A percentile compares a stretch with the other conserved stretches of the same genome.
These are phyloP conservation scores for Nannoperca australis DNA, from an alignment of 2,797 vertebrate genomes.

Conservation along the genomic window DNA sequence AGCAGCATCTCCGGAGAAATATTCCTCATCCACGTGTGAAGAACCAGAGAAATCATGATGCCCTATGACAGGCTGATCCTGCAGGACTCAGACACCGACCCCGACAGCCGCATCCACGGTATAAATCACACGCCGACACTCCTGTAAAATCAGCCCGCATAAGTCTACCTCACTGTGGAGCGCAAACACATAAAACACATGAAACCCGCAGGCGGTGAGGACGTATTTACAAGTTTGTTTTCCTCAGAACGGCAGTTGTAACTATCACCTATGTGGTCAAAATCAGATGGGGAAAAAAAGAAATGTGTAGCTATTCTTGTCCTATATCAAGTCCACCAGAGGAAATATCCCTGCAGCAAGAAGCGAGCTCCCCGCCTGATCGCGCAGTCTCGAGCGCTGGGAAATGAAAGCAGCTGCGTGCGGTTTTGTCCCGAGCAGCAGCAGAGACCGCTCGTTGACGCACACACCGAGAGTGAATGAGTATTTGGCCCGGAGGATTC, in stretches of 20 bases:
- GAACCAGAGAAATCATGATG: constrained; percentile 65
- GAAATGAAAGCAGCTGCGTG: constrained; percentile 68
- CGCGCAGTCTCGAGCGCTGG: constrained; percentile 48
- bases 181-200: constrained; percentile 80
- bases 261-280: constrained; percentile 1
- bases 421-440: constrained; percentile 62
- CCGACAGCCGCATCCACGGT: too few species aligned
- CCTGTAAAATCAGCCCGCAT: constrained; percentile 8
- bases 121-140: constrained; percentile 38
- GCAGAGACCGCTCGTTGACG: constrained; percentile 54
- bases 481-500: constrained; percentile 42
- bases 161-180: constrained; percentile 80
- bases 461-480: constrained; percentile 54
- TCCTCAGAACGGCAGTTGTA: background rate
- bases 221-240: constrained; percentile 50
- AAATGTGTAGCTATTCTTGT: background rate
- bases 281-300: background rate
- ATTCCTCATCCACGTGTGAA: constrained; percentile 76
- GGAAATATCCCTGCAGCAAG: constrained; percentile 47
- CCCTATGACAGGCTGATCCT: constrained; percentile 73
- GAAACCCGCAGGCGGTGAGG: constrained; percentile 26
- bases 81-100: constrained; percentile 72
- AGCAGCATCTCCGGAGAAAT: constrained; percentile 76
- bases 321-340: constrained; percentile 46
- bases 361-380: constrained; percentile 35